A percentile compares a stretch with the other conserved stretches of the same genome.
These are phyloP conservation scores for Drymonia ruficornis DNA, from an alignment of 2,888 invertebrate species.

Conservation along the genomic window DNA sequence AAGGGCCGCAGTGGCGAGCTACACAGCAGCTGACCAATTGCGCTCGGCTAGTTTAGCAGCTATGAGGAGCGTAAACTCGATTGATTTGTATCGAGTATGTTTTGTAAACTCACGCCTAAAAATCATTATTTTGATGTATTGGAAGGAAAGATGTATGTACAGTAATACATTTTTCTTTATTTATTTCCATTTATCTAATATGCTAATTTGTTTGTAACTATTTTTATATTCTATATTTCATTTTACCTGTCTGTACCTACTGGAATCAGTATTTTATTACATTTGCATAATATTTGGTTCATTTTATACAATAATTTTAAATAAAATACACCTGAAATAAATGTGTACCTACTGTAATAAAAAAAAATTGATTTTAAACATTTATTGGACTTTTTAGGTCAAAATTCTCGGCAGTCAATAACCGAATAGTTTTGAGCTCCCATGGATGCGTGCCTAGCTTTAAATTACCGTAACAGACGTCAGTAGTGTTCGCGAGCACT, in stretches of 20 bases:
- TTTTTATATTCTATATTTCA: too few species aligned
- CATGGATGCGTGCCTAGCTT: slow-evolving; percentile 22
- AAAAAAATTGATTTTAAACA: too few species aligned
- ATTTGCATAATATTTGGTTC: too few species aligned
- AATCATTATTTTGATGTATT: neutral
- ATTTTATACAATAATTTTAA: too few species aligned
- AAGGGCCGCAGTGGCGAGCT: slow-evolving; percentile 60
- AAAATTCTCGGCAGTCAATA: neutral
- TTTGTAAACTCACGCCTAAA: too few species aligned
- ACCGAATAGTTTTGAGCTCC: neutral
- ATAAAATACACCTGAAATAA: too few species aligned
- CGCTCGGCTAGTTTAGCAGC: slow-evolving; percentile 44
- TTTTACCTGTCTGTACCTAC: too few species aligned
- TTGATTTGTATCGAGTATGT: slow-evolving; percentile 5
- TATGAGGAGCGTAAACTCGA: slow-evolving; percentile 23
- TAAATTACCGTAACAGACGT: slow-evolving; percentile 28
- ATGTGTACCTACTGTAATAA: too few species aligned
- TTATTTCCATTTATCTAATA: too few species aligned
- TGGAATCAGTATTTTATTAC: too few species aligned
- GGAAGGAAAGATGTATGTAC: neutral
- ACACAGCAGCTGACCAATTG: slow-evolving; percentile 59
- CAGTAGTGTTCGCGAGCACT: slow-evolving; percentile 18
- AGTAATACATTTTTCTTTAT: too few species aligned
- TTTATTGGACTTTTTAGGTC: neutral
- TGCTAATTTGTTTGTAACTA: too few species aligned